Evolutionary conservation across 1,140 invertebrate genomes (phyloP), one percentile per base, ranked within the genome.

Genomic region (Euwallacea similis): DNA sequence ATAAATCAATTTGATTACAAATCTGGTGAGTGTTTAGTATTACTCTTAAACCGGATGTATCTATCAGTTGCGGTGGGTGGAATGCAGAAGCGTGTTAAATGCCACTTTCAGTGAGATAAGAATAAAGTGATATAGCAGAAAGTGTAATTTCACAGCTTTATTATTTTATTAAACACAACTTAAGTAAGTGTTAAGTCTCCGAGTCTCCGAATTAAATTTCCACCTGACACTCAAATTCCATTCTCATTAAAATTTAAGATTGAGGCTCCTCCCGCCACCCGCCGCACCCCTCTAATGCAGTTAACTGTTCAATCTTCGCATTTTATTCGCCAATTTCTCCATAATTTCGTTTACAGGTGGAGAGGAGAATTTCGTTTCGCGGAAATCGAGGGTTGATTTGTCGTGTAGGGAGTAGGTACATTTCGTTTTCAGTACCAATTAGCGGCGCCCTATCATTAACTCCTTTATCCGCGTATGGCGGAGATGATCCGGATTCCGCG

Each of bases 281-380:
- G 66, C 42, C 64, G 42, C 46, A 0, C 46, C 44, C 41, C 56
- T 44, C 47, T 69, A 69, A 69, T 69, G 66, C 56, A 69, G 66
- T 69, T 69, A 69, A 61, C 66, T 61, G 66, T 69, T 69, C 66
- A 69, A 69, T 69, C 58, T 69, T 60, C 66, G 58, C 66, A 69
- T 69, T 69, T 69, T 69, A 69, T 69, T 69, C 66, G 66, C 56
- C 66, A 69, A 69, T 69, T 69, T 69, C 66, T 69, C 66, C 66
- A 61, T 69, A 69, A 69, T 61, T 69, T 69, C 66, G 66, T 69
- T 69, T 69, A 61, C 56, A 69, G 56, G 47, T 43, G 42, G 21
- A 41, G 15, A 61, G 44, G n/a, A 47, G 46, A 50, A 50, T 50
- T 50, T 50, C 46, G 46, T 50, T 10, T 50, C 63, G 46, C 63